Percentiles rank a stretch among this genome's conserved stretches.
These are phyloP conservation scores for Heliconius erato DNA, from an alignment of 2,888 invertebrate species.

Conservation along the genomic window DNA sequence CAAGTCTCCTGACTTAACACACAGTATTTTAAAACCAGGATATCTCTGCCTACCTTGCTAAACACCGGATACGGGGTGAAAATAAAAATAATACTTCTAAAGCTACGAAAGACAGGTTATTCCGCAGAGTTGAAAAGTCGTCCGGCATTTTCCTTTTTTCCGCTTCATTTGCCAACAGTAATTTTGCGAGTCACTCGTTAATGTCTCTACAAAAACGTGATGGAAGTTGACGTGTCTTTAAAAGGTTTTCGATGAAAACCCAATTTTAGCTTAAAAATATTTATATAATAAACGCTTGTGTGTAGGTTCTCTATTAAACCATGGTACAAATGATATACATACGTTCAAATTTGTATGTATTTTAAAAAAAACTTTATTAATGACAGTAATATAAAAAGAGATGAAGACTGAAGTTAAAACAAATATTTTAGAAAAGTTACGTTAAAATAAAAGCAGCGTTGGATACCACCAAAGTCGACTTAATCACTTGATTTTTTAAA, in stretches of 20 bases:
- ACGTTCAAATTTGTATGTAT: neutral
- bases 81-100: conserved; percentile 2
- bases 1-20: too few relatives aligned
- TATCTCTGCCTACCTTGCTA: too few relatives aligned
- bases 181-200: conserved; percentile 41
- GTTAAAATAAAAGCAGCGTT: too few relatives aligned
- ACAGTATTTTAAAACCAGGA: too few relatives aligned
- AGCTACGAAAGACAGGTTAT: conserved; percentile 15
- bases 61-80: neutral
- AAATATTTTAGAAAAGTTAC: too few relatives aligned
- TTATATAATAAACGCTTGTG: conserved; percentile 17
- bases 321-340: neutral
- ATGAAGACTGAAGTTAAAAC: too few relatives aligned
- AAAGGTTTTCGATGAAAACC: conserved; percentile 25
- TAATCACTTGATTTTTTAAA: too few relatives aligned
- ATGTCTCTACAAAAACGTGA: conserved; percentile 40
- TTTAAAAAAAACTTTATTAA: neutral
- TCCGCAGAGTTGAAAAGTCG: conserved; percentile 19
- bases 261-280: conserved; percentile 17
- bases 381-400: too few relatives aligned
- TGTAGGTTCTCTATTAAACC: neutral
- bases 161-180: conserved; percentile 35
- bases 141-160: conserved; percentile 34
- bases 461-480: too few relatives aligned
- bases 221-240: conserved; percentile 36